A percentile compares a stretch with the other conserved stretches of the same genome.
Conservation (phyloP, 2,113 vertebrate species). For the Lates calcarifer region DNA sequence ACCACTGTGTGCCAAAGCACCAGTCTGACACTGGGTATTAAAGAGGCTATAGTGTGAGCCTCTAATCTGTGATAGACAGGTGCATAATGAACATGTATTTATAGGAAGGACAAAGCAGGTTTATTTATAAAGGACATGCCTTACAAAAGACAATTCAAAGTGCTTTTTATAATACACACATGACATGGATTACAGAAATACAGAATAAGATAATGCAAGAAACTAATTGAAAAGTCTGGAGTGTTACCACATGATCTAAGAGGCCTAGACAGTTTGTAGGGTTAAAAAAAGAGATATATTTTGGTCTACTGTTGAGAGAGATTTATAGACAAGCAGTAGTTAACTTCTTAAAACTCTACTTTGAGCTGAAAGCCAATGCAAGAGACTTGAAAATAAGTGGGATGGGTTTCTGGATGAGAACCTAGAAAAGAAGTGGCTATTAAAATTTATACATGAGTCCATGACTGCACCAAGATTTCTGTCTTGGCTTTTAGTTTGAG, state of each 20-base stretch:
- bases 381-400: not conserved
- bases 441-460: not conserved
- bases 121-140: conserved; percentile 51
- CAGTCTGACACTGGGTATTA: conserved; percentile 31
- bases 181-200: not conserved
- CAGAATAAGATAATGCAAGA: not conserved
- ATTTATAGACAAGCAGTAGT: not conserved
- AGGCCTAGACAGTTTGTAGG: not conserved
- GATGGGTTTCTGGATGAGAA: not conserved
- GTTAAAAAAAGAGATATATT: not conserved
- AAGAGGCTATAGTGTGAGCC: conserved; percentile 36
- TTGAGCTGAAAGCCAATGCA: not conserved
- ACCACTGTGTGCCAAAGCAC: not conserved
- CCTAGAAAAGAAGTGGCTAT: not conserved
- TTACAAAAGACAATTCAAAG: conserved; percentile 21
- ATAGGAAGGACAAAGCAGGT: conserved; percentile 34
- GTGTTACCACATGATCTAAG: no score
- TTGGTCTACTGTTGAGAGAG: not conserved
- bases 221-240: not conserved
- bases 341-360: not conserved
- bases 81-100: conserved; percentile 60
- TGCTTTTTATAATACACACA: conserved; percentile 26
- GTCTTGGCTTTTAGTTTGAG: not conserved
- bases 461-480: not conserved
- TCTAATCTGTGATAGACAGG: conserved; percentile 48